Percentiles rank a stretch among this genome's conserved stretches.
phyloP scores from a whole-genome alignment of 2,888 invertebrate species.

The Pocota personata region DNA sequence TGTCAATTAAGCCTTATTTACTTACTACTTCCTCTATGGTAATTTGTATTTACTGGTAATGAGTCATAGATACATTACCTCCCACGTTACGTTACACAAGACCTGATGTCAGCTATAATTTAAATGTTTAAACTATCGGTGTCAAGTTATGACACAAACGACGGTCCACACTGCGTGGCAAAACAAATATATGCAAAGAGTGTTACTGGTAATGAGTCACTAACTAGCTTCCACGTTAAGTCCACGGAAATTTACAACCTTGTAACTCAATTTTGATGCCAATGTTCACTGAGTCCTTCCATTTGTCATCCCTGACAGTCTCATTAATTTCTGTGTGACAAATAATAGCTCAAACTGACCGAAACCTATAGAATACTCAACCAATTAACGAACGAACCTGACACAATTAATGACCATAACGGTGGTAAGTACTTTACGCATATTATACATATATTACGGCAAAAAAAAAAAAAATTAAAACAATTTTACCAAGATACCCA shows the following conservation, averaged over 20 bases:
- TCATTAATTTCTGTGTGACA: conserved; percentile 29
- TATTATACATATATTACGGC: conserved; percentile 14
- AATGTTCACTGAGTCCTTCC: not conserved
- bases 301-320: not conserved
- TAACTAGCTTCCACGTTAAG: too few species aligned
- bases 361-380: conserved; percentile 17
- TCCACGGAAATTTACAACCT: too few species aligned
- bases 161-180: not conserved
- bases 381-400: conserved; percentile 44
- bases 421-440: conserved; percentile 35
- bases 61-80: too few species aligned
- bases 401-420: conserved; percentile 58
- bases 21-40: too few species aligned
- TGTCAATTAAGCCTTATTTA: too few species aligned
- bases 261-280: not conserved
- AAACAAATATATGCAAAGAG: conserved; percentile 37
- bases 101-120: conserved; percentile 39
- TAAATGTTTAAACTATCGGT: conserved; percentile 66
- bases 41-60: too few species aligned
- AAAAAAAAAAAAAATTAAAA: conserved; percentile 15
- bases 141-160: conserved; percentile 66
- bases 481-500: conserved; percentile 56
- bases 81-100: too few species aligned
- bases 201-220: too few species aligned
- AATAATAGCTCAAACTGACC: conserved; percentile 43